These are phyloP conservation scores for Danio aesculapii DNA, from an alignment of 2,797 vertebrate genomes.

Conservation along the genomic window DNA sequence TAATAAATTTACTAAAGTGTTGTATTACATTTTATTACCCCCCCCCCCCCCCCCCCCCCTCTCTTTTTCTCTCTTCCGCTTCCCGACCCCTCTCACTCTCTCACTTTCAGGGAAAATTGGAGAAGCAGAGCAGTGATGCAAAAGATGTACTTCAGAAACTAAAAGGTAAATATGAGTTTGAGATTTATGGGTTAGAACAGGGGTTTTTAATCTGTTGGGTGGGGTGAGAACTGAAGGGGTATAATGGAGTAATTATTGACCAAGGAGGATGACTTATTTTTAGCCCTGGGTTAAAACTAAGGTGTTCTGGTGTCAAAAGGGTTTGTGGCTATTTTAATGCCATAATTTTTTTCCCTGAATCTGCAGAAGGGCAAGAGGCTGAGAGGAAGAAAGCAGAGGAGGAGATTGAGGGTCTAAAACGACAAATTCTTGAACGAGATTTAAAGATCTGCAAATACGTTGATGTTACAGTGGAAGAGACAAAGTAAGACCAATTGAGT, in stretches of 20 bases:
- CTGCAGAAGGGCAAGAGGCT: constrained; percentile 61
- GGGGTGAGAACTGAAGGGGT: too few relatives aligned
- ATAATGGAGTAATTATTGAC: too few relatives aligned
- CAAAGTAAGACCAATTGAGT: constrained; percentile 68
- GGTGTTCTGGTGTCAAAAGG: background rate
- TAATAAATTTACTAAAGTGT: too few relatives aligned
- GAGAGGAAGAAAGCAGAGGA: constrained; percentile 59
- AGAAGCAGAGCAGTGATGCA: constrained; percentile 46
- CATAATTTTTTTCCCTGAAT: background rate
- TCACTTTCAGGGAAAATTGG: constrained; percentile 55
- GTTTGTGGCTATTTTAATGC: background rate
- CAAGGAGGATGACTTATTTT: background rate
- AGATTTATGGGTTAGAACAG: too few relatives aligned
- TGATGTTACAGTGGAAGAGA: constrained; percentile 66
- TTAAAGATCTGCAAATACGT: constrained; percentile 72
- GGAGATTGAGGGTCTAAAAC: constrained; percentile 65
- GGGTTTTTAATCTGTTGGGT: too few relatives aligned
- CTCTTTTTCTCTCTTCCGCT: too few relatives aligned
- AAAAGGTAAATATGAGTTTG: constrained; percentile 66
- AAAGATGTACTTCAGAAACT: constrained; percentile 36
- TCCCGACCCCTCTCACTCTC: background rate
- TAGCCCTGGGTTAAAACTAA: background rate
- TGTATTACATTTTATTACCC: too few relatives aligned
- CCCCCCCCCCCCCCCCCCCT: too few relatives aligned
- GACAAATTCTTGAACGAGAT: constrained; percentile 72